Evolutionary conservation across 92 coral and sea anemone species (phyloP).

Genomic region (Chrysogorgia sp.): DNA sequence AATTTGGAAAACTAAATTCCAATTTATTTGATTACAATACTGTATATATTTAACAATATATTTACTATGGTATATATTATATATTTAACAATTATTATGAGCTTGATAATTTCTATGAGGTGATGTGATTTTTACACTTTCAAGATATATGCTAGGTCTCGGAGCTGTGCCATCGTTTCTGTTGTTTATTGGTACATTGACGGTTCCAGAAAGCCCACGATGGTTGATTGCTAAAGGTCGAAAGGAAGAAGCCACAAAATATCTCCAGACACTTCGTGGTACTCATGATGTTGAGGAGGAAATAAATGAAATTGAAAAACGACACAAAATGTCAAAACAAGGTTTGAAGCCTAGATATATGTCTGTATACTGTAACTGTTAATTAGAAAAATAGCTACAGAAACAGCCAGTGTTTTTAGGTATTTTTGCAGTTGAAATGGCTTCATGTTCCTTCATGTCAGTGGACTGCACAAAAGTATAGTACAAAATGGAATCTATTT

Average conservation of each 20-base stretch:
- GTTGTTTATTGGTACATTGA: conserved; percentile 79
- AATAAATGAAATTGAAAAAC: conserved; percentile 45
- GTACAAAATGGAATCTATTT: too few species aligned
- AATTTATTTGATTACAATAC: too few species aligned
- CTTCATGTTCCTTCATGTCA: too few species aligned
- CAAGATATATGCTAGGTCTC: conserved; percentile 86
- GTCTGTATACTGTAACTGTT: too few species aligned
- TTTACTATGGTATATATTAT: too few species aligned
- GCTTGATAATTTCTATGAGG: neutral
- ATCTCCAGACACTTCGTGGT: conserved; percentile 67
- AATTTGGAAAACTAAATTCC: too few species aligned
- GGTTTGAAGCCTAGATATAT: too few species aligned
- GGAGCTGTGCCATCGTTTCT: conserved; percentile 79
- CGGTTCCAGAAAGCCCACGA: conserved; percentile 93
- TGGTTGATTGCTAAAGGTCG: conserved; percentile 80
- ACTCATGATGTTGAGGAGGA: conserved; percentile 64
- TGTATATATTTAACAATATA: too few species aligned
- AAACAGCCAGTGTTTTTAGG: too few species aligned
- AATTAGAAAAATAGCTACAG: too few species aligned
- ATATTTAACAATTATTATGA: neutral
- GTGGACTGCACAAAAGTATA: too few species aligned
- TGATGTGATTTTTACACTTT: neutral
- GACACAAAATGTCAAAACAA: neutral
- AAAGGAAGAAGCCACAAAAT: conserved; percentile 63
- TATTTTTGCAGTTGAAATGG: too few species aligned